phyloP scores from a whole-genome alignment of 2,888 invertebrate species.

The Epirrhoe tristata region DNA sequence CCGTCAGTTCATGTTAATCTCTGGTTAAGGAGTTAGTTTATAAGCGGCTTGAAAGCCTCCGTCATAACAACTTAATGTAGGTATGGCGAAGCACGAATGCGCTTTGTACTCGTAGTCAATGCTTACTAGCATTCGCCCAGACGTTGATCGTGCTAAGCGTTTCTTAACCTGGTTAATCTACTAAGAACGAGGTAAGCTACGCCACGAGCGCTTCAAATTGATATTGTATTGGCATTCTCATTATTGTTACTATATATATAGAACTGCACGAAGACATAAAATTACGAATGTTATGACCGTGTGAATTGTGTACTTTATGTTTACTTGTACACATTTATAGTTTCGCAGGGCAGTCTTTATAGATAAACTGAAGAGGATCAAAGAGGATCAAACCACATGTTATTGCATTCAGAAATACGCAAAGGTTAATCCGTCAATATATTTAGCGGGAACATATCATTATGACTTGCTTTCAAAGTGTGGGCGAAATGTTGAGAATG shows the following conservation, averaged over 20 bases:
- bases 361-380: not conserved
- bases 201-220: not conserved
- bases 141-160: not conserved
- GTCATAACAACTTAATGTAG: not conserved
- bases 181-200: not conserved
- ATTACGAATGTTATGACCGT: slow-evolving; percentile 21
- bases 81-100: not conserved
- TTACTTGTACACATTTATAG: not conserved
- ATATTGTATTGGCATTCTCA: slow-evolving; percentile 32
- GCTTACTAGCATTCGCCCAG: not conserved
- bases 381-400: too few species aligned
- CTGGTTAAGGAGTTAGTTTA: too few species aligned
- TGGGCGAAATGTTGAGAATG: not conserved
- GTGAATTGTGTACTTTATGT: slow-evolving; percentile 29
- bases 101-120: not conserved
- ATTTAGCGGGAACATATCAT: too few species aligned
- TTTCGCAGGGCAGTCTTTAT: not conserved
- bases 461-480: not conserved
- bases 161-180: not conserved
- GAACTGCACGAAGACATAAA: slow-evolving; percentile 27
- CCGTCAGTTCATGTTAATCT: too few species aligned
- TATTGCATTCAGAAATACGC: too few species aligned
- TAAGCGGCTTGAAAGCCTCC: too few species aligned
- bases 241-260: slow-evolving; percentile 35
- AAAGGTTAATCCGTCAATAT: too few species aligned